Conservation (phyloP, 2,888 invertebrate genomes). For the Zygothrica quintamaculata region DNA sequence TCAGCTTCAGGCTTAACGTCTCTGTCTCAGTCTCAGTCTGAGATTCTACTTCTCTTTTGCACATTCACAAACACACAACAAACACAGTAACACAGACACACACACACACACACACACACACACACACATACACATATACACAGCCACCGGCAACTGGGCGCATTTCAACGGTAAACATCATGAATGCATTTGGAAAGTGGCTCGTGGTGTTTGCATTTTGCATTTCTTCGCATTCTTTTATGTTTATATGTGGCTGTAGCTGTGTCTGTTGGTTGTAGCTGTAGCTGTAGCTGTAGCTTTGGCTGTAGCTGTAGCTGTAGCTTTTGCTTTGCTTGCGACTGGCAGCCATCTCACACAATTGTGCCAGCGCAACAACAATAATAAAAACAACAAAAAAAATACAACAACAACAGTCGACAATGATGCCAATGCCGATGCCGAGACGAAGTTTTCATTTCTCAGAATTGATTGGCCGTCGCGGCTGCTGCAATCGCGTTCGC, state of each 20-base stretch:
- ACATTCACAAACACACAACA: slow-evolving; percentile 21
- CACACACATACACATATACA: slow-evolving; percentile 7
- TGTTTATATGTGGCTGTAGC: slow-evolving; percentile 67
- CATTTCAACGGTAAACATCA: slow-evolving; percentile 80
- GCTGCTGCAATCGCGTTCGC: slow-evolving; percentile 37
- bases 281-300: slow-evolving; percentile 34
- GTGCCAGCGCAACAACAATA: slow-evolving; percentile 60
- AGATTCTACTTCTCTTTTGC: slow-evolving; percentile 49
- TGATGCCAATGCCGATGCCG: slow-evolving; percentile 49
- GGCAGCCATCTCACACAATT: slow-evolving; percentile 66
- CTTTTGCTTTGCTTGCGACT: slow-evolving; percentile 48
- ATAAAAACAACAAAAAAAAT: slow-evolving; percentile 25
- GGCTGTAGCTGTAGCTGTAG: slow-evolving; percentile 9
- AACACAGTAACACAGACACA: slow-evolving; percentile 6
- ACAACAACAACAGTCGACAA: slow-evolving; percentile 48
- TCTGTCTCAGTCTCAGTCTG: slow-evolving; percentile 14
- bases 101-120: slow-evolving; percentile 24
- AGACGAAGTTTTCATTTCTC: slow-evolving; percentile 80
- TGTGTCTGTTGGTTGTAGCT: slow-evolving; percentile 46
- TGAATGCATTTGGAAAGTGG: slow-evolving; percentile 83
- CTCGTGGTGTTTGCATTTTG: slow-evolving; percentile 79
- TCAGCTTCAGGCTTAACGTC: slow-evolving; percentile 6
- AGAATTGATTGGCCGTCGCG: slow-evolving; percentile 80
- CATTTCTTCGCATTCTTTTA: slow-evolving; percentile 80
- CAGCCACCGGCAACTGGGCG: slow-evolving; percentile 64